A percentile compares a stretch with the other conserved stretches of the same genome.
Evolutionary conservation across 2,797 vertebrate genomes (phyloP).

Genomic region (Antrozous pallidus): DNA sequence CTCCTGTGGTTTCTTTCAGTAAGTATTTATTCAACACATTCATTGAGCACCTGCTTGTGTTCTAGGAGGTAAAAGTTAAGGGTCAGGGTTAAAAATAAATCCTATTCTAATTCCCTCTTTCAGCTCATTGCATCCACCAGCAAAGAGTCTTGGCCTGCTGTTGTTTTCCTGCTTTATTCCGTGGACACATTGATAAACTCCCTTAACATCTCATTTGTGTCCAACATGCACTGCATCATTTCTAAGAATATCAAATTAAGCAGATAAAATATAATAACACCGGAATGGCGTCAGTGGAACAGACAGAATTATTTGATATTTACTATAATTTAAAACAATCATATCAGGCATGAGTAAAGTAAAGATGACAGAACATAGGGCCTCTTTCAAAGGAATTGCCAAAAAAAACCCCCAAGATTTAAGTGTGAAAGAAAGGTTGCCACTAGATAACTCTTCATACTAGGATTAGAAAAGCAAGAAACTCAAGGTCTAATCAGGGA

Average conservation of each 20-base stretch:
- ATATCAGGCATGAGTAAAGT: not conserved
- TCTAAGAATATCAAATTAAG: constrained; percentile 42
- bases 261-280: constrained; percentile 38
- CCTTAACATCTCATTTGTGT: constrained; percentile 9
- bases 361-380: not conserved
- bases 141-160: not conserved
- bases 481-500: constrained; percentile 41
- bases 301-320: constrained; percentile 52
- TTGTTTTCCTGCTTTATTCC: constrained; percentile 28
- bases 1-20: not conserved
- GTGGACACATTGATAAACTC: not conserved
- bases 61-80: not conserved
- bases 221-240: constrained; percentile 1
- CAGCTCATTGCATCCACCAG: not conserved
- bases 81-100: not conserved
- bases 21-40: constrained; percentile 9
- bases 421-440: not conserved
- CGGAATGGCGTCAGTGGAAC: constrained; percentile 10
- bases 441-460: not conserved
- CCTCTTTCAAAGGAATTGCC: not conserved
- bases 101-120: not conserved
- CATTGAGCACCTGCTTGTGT: not conserved
- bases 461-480: constrained; percentile 45
- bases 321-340: constrained; percentile 13
- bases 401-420: not conserved